Percentiles rank a stretch among this genome's conserved stretches.
These are phyloP conservation scores for Austrofundulus limnaeus DNA, from an alignment of 2,113 vertebrate species.

Conservation along the genomic window DNA sequence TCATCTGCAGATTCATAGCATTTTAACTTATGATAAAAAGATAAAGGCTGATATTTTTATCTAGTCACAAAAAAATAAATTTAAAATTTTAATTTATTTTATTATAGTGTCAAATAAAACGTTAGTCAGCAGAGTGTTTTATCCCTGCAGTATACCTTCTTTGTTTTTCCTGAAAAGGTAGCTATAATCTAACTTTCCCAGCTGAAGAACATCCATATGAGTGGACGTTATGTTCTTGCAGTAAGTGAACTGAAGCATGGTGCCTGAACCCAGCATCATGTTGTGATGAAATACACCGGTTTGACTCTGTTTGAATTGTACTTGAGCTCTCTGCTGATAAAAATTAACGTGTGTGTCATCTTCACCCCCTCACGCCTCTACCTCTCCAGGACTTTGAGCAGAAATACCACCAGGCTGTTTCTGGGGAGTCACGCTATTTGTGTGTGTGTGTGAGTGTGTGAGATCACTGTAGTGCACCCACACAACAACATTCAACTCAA, in stretches of 20 bases:
- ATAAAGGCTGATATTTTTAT: too few relatives aligned
- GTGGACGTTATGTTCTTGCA: not conserved
- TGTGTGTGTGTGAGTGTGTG: too few relatives aligned
- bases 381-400: constrained; percentile 12
- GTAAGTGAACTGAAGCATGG: not conserved
- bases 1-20: too few relatives aligned
- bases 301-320: constrained; percentile 30
- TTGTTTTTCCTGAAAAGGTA: too few relatives aligned
- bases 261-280: not conserved
- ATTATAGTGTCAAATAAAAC: too few relatives aligned
- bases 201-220: not conserved
- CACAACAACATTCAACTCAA: constrained; percentile 24
- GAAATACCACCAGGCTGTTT: constrained; percentile 28
- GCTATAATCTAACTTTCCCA: too few relatives aligned
- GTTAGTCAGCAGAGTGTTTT: too few relatives aligned
- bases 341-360: constrained; percentile 18
- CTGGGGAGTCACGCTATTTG: constrained; percentile 21
- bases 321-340: constrained; percentile 29
- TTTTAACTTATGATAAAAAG: too few relatives aligned
- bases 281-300: constrained; percentile 6
- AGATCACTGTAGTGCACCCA: constrained; percentile 13
- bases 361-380: constrained; percentile 19
- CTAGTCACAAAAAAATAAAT: too few relatives aligned
- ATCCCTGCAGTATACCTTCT: too few relatives aligned
- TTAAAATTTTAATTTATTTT: too few relatives aligned